A percentile compares a stretch with the other conserved stretches of the same genome.
These are phyloP conservation scores for Triplophysa bombifrons DNA, from an alignment of 2,797 vertebrate species.

Conservation along the genomic window DNA sequence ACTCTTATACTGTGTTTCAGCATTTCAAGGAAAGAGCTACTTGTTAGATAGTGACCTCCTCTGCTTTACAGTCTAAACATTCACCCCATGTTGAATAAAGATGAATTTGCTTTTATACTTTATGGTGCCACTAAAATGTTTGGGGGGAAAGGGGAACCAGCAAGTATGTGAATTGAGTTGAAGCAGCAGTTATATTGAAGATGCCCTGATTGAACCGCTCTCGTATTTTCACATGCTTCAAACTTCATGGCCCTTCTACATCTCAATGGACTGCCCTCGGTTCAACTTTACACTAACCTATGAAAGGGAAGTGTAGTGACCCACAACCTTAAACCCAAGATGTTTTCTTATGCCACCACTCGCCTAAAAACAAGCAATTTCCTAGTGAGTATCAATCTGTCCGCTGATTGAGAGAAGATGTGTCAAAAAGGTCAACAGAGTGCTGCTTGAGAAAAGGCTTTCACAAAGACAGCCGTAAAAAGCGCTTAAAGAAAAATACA, in stretches of 20 bases:
- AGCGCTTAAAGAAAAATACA: background rate
- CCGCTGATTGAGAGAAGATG: background rate
- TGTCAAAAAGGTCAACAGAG: background rate
- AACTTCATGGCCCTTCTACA: background rate
- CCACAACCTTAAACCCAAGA: background rate
- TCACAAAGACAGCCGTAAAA: background rate
- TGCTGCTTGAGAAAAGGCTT: slow-evolving; percentile 1
- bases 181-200: slow-evolving; percentile 15
- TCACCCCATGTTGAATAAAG: slow-evolving; percentile 40
- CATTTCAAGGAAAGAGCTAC: slow-evolving; percentile 11
- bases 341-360: background rate
- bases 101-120: slow-evolving; percentile 47
- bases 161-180: slow-evolving; percentile 25
- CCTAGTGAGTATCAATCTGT: background rate
- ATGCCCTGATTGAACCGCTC: slow-evolving; percentile 10
- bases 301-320: background rate
- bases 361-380: slow-evolving; percentile 1
- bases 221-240: background rate
- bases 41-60: slow-evolving; percentile 13
- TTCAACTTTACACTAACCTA: background rate
- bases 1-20: slow-evolving; percentile 17
- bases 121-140: slow-evolving; percentile 32
- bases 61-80: slow-evolving; percentile 31
- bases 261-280: background rate
- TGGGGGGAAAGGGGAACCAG: slow-evolving; percentile 9